phyloP scores from a whole-genome alignment of 2,888 invertebrate genomes.

The Papilio gigon region DNA sequence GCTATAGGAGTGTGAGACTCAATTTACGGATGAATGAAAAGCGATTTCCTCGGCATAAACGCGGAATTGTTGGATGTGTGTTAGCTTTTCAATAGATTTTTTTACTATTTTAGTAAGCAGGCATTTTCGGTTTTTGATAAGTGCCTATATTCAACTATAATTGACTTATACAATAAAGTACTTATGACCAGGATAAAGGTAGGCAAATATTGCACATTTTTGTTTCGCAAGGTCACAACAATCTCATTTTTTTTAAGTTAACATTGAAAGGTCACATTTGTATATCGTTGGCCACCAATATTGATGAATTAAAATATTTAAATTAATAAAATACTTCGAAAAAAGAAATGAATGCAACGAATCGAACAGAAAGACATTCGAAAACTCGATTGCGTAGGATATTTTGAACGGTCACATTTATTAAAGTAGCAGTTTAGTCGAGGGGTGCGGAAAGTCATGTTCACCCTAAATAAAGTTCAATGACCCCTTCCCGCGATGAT shows the following conservation, averaged over 20 bases:
- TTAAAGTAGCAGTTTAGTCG: slow-evolving; percentile 46
- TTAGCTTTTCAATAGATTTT: slow-evolving; percentile 9
- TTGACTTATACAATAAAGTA: not conserved
- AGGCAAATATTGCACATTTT: too few species aligned
- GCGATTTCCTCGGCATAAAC: slow-evolving; percentile 7
- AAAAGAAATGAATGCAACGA: not conserved
- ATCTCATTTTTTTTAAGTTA: too few species aligned
- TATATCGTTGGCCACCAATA: too few species aligned
- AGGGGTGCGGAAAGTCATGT: slow-evolving; percentile 47
- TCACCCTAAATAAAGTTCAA: slow-evolving; percentile 49
- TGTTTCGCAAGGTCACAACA: too few species aligned
- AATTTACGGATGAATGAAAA: slow-evolving; percentile 19
- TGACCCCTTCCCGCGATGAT: slow-evolving; percentile 44
- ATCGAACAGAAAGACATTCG: slow-evolving; percentile 33
- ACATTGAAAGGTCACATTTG: too few species aligned
- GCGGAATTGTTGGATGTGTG: not conserved
- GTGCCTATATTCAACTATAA: too few species aligned
- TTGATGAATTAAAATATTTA: too few species aligned
- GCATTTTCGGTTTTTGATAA: too few species aligned
- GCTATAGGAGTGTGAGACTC: slow-evolving; percentile 7
- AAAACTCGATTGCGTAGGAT: slow-evolving; percentile 40
- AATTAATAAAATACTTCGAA: not conserved
- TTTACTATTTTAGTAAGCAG: not conserved
- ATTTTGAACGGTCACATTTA: slow-evolving; percentile 46
- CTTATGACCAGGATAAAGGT: not conserved